Conservation (phyloP, 2,797 vertebrate genomes). For the Macroramphosus scolopax region DNA sequence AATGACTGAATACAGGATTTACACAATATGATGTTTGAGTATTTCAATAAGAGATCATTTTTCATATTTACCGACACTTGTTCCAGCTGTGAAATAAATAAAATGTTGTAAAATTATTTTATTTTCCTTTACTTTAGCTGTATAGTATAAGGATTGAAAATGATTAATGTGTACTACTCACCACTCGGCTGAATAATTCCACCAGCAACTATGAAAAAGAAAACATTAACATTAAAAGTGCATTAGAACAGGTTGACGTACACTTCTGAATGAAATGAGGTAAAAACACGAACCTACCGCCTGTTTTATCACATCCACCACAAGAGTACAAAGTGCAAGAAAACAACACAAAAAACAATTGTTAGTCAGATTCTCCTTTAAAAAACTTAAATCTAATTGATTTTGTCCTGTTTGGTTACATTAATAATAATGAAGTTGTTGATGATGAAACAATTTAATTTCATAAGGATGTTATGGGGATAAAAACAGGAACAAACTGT, state of each 20-base stretch:
- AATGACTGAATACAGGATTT: background rate
- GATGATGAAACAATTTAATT: slow-evolving; percentile 5
- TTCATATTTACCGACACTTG: slow-evolving; percentile 64
- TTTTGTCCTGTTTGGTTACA: background rate
- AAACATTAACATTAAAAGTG: slow-evolving; percentile 1
- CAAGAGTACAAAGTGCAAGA: background rate
- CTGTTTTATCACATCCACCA: slow-evolving; percentile 32
- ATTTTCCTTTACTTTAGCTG: too few species aligned
- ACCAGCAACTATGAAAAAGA: slow-evolving; percentile 55
- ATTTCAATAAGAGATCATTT: background rate
- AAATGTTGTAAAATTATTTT: background rate
- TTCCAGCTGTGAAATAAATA: slow-evolving; percentile 58
- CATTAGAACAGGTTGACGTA: slow-evolving; percentile 4
- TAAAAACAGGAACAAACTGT: background rate
- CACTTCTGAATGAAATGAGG: background rate
- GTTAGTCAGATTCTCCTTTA: slow-evolving; percentile 15
- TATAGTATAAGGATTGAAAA: too few species aligned
- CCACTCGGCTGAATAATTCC: slow-evolving; percentile 67
- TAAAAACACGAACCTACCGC: slow-evolving; percentile 42
- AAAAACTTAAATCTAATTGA: background rate
- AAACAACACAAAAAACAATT: background rate
- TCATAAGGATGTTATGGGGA: background rate
- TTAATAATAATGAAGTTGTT: background rate
- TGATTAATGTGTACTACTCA: slow-evolving; percentile 32
- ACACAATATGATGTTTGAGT: background rate